These are phyloP conservation scores for Stomatorhinus walkeri DNA, from an alignment of 2,797 vertebrate genomes.

Conservation along the genomic window DNA sequence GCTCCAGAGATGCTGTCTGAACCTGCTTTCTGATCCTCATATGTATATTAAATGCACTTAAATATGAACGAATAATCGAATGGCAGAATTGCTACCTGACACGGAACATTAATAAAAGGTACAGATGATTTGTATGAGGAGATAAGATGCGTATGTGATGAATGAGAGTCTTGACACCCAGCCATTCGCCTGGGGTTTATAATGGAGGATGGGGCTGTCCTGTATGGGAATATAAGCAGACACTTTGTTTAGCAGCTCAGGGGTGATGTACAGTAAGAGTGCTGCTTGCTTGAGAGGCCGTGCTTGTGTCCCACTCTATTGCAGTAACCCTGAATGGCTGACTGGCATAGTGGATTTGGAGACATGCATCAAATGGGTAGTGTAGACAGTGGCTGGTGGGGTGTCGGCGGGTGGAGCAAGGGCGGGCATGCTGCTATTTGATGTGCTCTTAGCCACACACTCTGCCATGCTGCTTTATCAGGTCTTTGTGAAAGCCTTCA, in stretches of 20 bases:
- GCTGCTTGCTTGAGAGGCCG: background rate
- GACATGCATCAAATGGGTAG: background rate
- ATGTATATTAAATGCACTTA: background rate
- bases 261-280: background rate
- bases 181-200: background rate
- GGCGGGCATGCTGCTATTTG: slow-evolving; percentile 16
- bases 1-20: background rate
- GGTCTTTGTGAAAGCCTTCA: slow-evolving; percentile 50
- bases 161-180: background rate
- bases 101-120: background rate
- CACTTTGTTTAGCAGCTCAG: background rate
- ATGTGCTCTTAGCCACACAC: slow-evolving; percentile 77
- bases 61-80: background rate
- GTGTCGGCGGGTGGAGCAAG: background rate
- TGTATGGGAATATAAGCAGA: background rate
- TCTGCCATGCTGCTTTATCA: slow-evolving; percentile 72
- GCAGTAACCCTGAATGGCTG: background rate
- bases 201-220: background rate
- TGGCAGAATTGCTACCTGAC: background rate
- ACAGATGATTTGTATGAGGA: background rate
- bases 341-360: background rate
- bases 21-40: background rate
- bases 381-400: background rate
- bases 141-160: background rate
- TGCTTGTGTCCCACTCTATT: background rate